Percentiles rank a stretch among this genome's conserved stretches.
Conservation (phyloP, 1,140 invertebrate genomes). For the Drosophila elegans region DNA sequence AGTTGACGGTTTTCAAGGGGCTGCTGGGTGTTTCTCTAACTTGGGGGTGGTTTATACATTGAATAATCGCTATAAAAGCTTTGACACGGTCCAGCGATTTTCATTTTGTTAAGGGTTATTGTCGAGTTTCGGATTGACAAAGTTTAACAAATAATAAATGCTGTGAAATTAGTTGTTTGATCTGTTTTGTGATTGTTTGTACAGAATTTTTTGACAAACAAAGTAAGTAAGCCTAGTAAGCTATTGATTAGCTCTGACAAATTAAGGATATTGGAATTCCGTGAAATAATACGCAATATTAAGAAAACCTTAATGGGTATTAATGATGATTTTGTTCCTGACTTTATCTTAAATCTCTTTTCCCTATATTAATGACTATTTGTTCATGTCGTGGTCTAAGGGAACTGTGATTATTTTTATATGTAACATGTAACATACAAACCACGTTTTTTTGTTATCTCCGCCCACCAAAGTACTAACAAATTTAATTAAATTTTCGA, state of each 20-base stretch:
- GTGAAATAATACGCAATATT: too few species aligned
- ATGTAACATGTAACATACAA: neutral
- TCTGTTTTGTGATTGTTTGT: too few species aligned
- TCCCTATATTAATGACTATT: neutral
- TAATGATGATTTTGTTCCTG: too few species aligned
- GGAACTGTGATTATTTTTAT: neutral
- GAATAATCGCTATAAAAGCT: conserved; percentile 14
- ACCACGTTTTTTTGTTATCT: conserved; percentile 1
- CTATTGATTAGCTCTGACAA: too few species aligned
- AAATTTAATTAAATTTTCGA: conserved; percentile 50
- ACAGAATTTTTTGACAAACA: too few species aligned
- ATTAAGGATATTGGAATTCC: too few species aligned
- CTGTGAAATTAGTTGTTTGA: conserved; percentile 28
- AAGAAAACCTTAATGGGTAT: too few species aligned
- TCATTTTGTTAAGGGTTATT: conserved; percentile 34
- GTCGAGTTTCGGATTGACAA: conserved; percentile 9
- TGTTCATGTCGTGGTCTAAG: neutral
- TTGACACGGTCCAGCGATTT: conserved; percentile 16
- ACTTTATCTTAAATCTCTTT: too few species aligned
- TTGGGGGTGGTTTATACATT: conserved; percentile 17
- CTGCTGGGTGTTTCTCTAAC: neutral
- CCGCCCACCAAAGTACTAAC: conserved; percentile 27
- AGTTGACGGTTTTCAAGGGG: conserved; percentile 29
- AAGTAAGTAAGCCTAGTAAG: too few species aligned
- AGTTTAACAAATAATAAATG: conserved; percentile 20